Evolutionary conservation across 1,140 invertebrate species (phyloP).

Genomic region (Drosophila athabasca): DNA sequence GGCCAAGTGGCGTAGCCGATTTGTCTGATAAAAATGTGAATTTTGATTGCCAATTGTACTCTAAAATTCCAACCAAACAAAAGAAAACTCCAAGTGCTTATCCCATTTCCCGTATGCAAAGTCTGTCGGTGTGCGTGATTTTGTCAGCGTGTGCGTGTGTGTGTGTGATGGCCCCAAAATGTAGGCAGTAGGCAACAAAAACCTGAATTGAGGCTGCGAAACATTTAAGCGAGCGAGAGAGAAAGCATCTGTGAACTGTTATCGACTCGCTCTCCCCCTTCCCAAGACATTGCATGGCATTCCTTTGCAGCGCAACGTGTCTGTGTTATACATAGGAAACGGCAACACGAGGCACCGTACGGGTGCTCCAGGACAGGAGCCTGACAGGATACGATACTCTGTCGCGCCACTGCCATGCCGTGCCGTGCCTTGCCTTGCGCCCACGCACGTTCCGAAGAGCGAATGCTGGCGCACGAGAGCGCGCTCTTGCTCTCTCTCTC

Average conservation of each 20-base stretch:
- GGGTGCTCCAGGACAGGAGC: too few species aligned
- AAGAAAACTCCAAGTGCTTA: conserved; percentile 16
- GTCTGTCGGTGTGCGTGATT: not conserved
- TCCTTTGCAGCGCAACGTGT: conserved; percentile 65
- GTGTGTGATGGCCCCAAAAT: conserved; percentile 31
- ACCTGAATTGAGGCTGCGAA: conserved; percentile 7
- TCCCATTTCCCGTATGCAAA: conserved; percentile 15
- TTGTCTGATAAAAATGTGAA: conserved; percentile 65
- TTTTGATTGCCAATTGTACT: conserved; percentile 5
- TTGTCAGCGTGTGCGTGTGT: conserved; percentile 1
- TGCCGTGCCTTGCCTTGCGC: conserved; percentile 51
- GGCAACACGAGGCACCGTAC: conserved; percentile 7
- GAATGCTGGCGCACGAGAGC: too few species aligned
- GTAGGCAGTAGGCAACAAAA: conserved; percentile 64
- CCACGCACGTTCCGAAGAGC: conserved; percentile 57
- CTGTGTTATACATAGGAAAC: conserved; percentile 74
- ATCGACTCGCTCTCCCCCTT: conserved; percentile 23
- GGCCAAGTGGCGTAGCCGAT: conserved; percentile 49
- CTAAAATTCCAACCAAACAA: conserved; percentile 4
- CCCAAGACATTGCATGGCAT: conserved; percentile 32
- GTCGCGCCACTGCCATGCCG: conserved; percentile 24
- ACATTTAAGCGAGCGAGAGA: conserved; percentile 21
- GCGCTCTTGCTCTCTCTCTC: not conserved
- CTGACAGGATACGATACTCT: not conserved
- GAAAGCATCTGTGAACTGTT: conserved; percentile 10